Conservation (phyloP, 2,888 invertebrate genomes). For the Gryllus longicercus region DNA sequence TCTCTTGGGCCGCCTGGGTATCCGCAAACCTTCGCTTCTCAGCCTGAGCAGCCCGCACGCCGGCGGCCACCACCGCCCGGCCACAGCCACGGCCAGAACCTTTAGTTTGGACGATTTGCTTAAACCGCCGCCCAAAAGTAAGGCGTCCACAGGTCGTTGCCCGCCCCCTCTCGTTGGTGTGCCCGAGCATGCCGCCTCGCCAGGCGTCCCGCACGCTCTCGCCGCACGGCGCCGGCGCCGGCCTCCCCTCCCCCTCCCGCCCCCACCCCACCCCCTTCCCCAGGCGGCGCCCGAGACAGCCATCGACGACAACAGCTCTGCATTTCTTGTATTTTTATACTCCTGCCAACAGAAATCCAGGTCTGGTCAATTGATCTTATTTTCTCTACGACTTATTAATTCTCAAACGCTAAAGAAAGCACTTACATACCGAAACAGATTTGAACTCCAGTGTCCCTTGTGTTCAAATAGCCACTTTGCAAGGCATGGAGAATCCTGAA, state of each 20-base stretch:
- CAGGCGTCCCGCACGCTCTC: constrained; percentile 19
- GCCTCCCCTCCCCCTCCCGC: background rate
- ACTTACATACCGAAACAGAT: too few species aligned
- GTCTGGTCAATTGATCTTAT: too few species aligned
- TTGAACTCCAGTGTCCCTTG: too few species aligned
- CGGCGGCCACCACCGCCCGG: constrained; percentile 46
- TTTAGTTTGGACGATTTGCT: constrained; percentile 87
- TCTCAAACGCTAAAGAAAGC: too few species aligned
- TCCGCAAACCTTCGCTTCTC: constrained; percentile 82
- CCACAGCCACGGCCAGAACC: constrained; percentile 70
- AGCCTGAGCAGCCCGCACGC: constrained; percentile 68
- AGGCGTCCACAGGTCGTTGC: constrained; percentile 49
- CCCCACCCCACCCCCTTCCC: background rate
- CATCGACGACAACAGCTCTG: background rate
- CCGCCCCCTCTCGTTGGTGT: background rate
- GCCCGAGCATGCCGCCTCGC: constrained; percentile 6
- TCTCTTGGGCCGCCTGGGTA: constrained; percentile 78
- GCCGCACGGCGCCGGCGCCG: constrained; percentile 12
- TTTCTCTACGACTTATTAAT: too few species aligned
- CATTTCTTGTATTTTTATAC: background rate
- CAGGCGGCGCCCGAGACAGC: background rate
- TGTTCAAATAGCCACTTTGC: too few species aligned
- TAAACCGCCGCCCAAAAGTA: constrained; percentile 78
- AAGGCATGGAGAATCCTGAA: too few species aligned
- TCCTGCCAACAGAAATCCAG: too few species aligned